A percentile compares a stretch with the other conserved stretches of the same genome.
phyloP scores from a whole-genome alignment of 2,113 vertebrate genomes.

The Ciconia boyciana region DNA sequence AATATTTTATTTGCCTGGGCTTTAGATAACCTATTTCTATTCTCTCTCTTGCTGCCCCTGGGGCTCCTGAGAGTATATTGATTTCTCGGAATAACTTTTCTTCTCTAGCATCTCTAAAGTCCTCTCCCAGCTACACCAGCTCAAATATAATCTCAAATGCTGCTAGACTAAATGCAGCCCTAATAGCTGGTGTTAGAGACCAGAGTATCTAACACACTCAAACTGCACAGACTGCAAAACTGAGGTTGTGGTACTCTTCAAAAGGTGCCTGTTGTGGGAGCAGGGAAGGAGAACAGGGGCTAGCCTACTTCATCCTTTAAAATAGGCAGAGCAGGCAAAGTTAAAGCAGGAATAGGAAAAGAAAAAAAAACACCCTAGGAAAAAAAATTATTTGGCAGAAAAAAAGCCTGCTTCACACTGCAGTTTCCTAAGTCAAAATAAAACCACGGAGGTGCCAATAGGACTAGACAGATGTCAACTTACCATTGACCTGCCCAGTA shows the following conservation, averaged over 20 bases:
- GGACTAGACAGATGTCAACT: slow-evolving; percentile 14
- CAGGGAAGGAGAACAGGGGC: not conserved
- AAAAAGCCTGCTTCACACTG: not conserved
- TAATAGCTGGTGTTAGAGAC: not conserved
- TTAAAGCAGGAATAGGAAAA: not conserved
- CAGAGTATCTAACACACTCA: not conserved
- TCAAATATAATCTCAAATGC: not conserved
- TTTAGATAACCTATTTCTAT: slow-evolving; percentile 44
- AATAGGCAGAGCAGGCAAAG: not conserved
- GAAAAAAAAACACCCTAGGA: not conserved
- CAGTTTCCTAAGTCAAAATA: not conserved
- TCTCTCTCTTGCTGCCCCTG: not conserved
- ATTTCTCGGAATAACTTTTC: slow-evolving; percentile 11
- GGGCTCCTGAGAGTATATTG: not conserved
- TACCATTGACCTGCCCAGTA: not conserved
- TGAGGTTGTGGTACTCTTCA: not conserved
- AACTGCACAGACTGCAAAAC: not conserved
- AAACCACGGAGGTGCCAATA: not conserved
- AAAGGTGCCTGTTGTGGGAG: not conserved
- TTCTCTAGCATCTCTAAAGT: not conserved
- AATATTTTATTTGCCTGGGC: slow-evolving; percentile 40
- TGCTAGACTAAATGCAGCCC: not conserved
- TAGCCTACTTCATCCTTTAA: not conserved
- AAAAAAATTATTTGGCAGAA: not conserved
- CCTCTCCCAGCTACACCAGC: not conserved